phyloP scores from a whole-genome alignment of 2,888 invertebrate species.

The Ceraclea dissimilis region DNA sequence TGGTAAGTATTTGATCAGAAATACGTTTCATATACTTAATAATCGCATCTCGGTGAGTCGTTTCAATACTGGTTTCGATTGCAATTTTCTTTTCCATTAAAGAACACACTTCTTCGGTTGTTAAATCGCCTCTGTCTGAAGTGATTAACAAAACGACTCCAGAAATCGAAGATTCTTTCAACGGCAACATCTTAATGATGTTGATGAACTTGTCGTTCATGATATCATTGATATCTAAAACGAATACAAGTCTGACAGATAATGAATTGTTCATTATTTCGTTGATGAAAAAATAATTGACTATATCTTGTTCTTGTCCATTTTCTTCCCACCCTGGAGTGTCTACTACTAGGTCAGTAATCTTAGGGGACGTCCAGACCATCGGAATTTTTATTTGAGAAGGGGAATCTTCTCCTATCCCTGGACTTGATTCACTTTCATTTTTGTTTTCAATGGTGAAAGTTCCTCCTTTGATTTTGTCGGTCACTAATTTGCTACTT shows the following conservation, averaged over 20 bases:
- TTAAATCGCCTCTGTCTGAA: background rate
- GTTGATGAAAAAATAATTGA: background rate
- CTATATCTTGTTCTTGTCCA: slow-evolving; percentile 1
- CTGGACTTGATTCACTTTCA: background rate
- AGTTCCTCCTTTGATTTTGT: background rate
- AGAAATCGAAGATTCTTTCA: too few relatives aligned
- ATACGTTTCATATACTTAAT: background rate
- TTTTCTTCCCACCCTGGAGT: slow-evolving; percentile 2
- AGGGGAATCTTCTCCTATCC: background rate
- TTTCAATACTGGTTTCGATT: background rate
- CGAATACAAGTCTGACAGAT: slow-evolving; percentile 1
- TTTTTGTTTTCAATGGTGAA: background rate
- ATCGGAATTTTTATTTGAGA: background rate
- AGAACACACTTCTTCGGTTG: background rate
- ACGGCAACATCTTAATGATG: slow-evolving; percentile 1
- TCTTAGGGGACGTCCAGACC: background rate
- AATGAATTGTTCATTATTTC: background rate
- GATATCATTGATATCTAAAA: slow-evolving; percentile 1
- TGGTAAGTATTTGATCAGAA: background rate
- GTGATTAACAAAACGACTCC: background rate
- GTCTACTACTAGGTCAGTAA: background rate
- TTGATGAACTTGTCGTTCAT: background rate
- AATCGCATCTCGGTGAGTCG: background rate
- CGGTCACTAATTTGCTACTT: background rate
- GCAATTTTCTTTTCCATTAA: background rate